Conservation (phyloP, 2,797 vertebrate species). For the Capromys pilorides region DNA sequence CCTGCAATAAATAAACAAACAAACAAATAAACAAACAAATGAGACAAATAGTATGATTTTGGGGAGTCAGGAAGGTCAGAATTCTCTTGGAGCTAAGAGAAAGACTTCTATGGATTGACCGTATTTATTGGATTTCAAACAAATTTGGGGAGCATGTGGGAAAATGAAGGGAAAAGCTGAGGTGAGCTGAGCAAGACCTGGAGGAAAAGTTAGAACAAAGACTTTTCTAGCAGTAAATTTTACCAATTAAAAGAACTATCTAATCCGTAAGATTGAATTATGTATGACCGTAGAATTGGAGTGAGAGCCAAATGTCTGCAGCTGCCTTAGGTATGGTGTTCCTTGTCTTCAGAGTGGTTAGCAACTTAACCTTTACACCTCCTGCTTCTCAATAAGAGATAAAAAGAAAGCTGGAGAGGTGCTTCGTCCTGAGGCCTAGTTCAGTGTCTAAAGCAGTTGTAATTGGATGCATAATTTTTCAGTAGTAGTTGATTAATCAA, state of each 20-base stretch:
- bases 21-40: too few species aligned
- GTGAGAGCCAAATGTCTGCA: background rate
- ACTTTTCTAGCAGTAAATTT: background rate
- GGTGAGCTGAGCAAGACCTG: background rate
- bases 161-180: background rate
- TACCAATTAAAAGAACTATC: background rate
- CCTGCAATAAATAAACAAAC: too few species aligned
- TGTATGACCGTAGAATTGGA: background rate
- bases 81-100: background rate
- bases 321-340: too few species aligned
- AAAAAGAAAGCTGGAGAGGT: background rate
- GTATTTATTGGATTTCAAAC: background rate
- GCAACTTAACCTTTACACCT: background rate
- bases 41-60: background rate
- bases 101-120: background rate
- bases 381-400: background rate
- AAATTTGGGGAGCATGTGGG: background rate
- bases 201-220: background rate
- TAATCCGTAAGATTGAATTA: background rate
- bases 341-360: background rate
- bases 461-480: background rate
- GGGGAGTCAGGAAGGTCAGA: background rate
- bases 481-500: background rate
- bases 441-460: background rate
- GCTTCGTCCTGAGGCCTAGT: background rate